Base-by-base conservation (phyloP, 1,140 invertebrate genomes). In the Dysdera silvatica region DNA sequence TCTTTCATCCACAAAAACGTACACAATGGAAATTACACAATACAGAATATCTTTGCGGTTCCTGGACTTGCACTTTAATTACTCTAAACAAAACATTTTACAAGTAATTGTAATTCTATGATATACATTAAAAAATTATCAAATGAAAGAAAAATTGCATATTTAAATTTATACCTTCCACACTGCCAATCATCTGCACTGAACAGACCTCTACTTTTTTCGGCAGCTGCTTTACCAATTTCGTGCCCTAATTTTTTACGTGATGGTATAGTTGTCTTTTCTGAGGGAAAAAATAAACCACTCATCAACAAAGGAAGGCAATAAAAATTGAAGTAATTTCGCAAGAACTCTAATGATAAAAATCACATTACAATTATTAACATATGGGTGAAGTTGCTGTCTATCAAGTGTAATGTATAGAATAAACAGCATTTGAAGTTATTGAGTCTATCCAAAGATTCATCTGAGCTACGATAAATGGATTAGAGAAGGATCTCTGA, bases 151-250 rank as follows among this genome's bases (percentile, higher is more conserved):
- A 47, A 32, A 24, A 18, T 33, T 45, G 32, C 31, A 31, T n/a
- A n/a, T n/a, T n/a, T n/a, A n/a, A n/a, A n/a, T n/a, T n/a, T n/a
- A n/a, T 74, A 85, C 82, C 97, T 97, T 76, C 89, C 94, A 76
- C 97, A 99, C 74, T 97, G 91, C 97, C 97, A 99, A 76, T 99
- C 96, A 77, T 99, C 95, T 53, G 96, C 95, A 79, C 91, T 92
- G 74, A 91, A 96, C n/a, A 99, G 80, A 16, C 97, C 97, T 70
- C 94, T 85, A 69, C 93, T 97, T 78, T 98, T 99, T 74, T 99
- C 96, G 6, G 97, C 96, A 23, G 93, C 89, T 43, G 87, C 88
- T 81, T 98, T 98, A 2, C 96, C 97, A 71, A 99, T 98, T 80
- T 98, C 95, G 66, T 89, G 88, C 1, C 94, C 94, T 57, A 95